Base-by-base conservation (phyloP, 1,140 invertebrate genomes). In the Drosophila miranda region DNA sequence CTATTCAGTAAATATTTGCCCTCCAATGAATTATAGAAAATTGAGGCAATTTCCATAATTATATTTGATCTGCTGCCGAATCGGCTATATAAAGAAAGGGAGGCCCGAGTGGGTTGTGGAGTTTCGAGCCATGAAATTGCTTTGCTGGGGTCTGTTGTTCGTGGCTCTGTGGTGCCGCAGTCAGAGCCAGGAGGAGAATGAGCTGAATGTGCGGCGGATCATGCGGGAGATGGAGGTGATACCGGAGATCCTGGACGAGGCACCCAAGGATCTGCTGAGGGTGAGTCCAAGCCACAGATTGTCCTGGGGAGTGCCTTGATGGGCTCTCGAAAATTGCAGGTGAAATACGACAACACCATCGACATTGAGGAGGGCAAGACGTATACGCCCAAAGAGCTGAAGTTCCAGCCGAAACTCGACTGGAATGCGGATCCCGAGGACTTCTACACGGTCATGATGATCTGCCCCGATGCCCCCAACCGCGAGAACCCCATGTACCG, bases 361-460 rank as follows among this genome's bases (percentile, higher is more conserved):
- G 76, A 86, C 13, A 87, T 84, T 13, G 64, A 51, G 6, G 81
- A 77, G 58, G 81, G 77, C 14, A 81, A 87, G 23, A n/a, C 49
- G 3, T 86, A 86, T 3, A 71, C 77, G 0, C 81, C 81, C 3
- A 82, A n/a, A 1, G 73, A 87, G 13, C 26, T 86, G 0, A 82
- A 86, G 6, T 70, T 87, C 7, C 60, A 77, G 3, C 82, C 81
- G 0, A 91, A 84, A 0, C 92, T 96, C 1, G 92, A 93, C 23
- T 96, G 94, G 93, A 89, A 92, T 21, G 93, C 93, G 4, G 94
- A 95, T 45, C 38, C 91, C 1, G 88, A 91, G 41, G 77, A 91
- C 4, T 94, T 93, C 70, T 98, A 98, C 82, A 96, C 95, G 1
- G 90, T 97, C 1, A 93, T 94, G 57, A 95, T 96, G 84, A 45